phyloP scores from a whole-genome alignment of 2,888 invertebrate species.

The Oegoconia quadripuncta region DNA sequence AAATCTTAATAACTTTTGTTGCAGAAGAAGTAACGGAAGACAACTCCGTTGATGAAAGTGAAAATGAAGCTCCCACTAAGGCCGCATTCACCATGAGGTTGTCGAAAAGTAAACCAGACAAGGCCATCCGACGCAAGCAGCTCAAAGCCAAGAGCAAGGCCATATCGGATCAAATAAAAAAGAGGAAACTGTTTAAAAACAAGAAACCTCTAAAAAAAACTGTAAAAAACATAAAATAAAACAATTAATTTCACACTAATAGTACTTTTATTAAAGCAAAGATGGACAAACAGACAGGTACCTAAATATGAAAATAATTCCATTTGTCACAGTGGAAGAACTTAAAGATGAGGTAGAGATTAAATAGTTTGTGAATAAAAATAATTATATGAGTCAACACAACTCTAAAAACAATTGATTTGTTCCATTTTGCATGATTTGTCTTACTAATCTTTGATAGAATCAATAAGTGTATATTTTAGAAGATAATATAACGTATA shows the following conservation, averaged over 20 bases:
- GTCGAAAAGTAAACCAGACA: slow-evolving; percentile 56
- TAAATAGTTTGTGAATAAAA: too few relatives aligned
- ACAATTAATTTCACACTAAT: slow-evolving; percentile 30
- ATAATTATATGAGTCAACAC: too few relatives aligned
- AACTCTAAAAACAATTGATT: too few relatives aligned
- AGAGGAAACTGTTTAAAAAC: slow-evolving; percentile 62
- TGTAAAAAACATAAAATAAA: slow-evolving; percentile 26
- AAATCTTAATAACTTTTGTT: slow-evolving; percentile 18
- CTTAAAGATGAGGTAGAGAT: not conserved
- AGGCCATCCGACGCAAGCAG: slow-evolving; percentile 70
- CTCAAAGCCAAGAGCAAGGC: slow-evolving; percentile 67
- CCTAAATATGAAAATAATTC: not conserved
- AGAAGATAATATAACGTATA: too few relatives aligned
- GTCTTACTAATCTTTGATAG: too few relatives aligned
- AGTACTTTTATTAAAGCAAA: slow-evolving; percentile 20
- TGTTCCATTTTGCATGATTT: too few relatives aligned
- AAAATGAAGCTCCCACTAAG: slow-evolving; percentile 29
- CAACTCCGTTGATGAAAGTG: slow-evolving; percentile 32
- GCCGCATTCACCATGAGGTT: slow-evolving; percentile 44
- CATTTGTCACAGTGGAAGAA: not conserved
- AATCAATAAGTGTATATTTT: too few relatives aligned
- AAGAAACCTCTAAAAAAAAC: slow-evolving; percentile 50
- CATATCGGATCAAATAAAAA: slow-evolving; percentile 70
- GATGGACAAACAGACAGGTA: too few relatives aligned
- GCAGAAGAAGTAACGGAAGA: slow-evolving; percentile 50